Conservation (phyloP, 2,888 invertebrate species). For the Phortica magna region DNA sequence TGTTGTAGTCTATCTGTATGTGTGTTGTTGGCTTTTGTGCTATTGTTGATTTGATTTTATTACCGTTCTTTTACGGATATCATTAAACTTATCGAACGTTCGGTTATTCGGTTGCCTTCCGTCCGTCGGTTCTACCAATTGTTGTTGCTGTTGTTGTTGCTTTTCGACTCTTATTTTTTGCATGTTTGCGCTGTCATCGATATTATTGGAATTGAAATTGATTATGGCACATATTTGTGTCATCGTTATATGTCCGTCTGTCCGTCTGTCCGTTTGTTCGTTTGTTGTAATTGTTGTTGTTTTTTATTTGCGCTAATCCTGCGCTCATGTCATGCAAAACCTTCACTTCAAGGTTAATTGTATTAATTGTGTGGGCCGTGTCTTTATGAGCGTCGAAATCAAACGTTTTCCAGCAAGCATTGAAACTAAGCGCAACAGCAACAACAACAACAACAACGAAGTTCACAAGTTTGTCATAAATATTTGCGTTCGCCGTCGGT, state of each 20-base stretch:
- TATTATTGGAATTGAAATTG: slow-evolving; percentile 29
- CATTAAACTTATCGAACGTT: slow-evolving; percentile 22
- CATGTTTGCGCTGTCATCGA: slow-evolving; percentile 16
- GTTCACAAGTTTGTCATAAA: too few species aligned
- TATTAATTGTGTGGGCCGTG: too few species aligned
- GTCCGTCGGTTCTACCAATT: neutral
- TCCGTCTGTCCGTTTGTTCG: too few species aligned
- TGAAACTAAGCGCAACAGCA: too few species aligned
- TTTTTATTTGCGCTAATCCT: too few species aligned
- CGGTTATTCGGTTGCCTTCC: neutral
- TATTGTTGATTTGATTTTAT: slow-evolving; percentile 27
- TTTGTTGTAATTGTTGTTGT: too few species aligned
- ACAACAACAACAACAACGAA: too few species aligned
- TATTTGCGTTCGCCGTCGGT: too few species aligned
- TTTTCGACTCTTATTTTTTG: slow-evolving; percentile 3
- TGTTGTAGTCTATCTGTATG: neutral
- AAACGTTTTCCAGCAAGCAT: too few species aligned
- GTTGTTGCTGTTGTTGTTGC: neutral
- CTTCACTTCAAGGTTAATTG: too few species aligned
- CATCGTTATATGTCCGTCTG: neutral
- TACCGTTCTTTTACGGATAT: slow-evolving; percentile 16
- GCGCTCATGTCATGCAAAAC: too few species aligned
- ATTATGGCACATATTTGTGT: slow-evolving; percentile 17
- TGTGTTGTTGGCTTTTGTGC: neutral
- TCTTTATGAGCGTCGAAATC: too few species aligned